phyloP scores from a whole-genome alignment of 2,888 invertebrate genomes.

The Xestia ashworthii region DNA sequence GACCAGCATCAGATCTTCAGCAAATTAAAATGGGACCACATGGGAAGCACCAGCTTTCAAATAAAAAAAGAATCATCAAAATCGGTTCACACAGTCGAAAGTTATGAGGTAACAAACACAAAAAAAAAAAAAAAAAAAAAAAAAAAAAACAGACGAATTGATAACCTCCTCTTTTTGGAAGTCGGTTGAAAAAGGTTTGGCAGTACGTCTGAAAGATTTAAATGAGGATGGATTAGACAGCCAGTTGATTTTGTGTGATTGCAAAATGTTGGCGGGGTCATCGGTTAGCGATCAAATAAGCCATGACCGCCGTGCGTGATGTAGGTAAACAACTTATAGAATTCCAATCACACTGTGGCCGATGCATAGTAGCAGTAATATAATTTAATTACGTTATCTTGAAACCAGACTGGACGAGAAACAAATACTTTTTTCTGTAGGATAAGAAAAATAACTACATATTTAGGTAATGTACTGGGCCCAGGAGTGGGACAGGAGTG shows the following conservation, averaged over 20 bases:
- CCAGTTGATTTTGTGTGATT: conserved; percentile 39
- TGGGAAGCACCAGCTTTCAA: too few relatives aligned
- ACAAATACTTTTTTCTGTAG: background rate
- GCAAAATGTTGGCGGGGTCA: conserved; percentile 46
- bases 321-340: conserved; percentile 19
- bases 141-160: too few relatives aligned
- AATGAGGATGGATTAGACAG: background rate
- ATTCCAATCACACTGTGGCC: conserved; percentile 9
- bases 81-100: too few relatives aligned
- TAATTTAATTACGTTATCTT: background rate
- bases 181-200: background rate
- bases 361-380: background rate
- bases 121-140: too few relatives aligned
- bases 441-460: background rate
- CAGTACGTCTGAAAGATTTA: background rate
- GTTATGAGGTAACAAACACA: too few relatives aligned
- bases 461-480: background rate
- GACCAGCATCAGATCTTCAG: too few relatives aligned
- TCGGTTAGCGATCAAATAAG: conserved; percentile 4
- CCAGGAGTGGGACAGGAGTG: background rate
- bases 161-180: too few relatives aligned
- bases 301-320: conserved; percentile 29
- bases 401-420: background rate
- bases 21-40: too few relatives aligned
- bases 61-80: too few relatives aligned